Percentiles rank a stretch among this genome's conserved stretches.
Conservation (phyloP, 2,113 vertebrate genomes). For the Pterocles orientalis region DNA sequence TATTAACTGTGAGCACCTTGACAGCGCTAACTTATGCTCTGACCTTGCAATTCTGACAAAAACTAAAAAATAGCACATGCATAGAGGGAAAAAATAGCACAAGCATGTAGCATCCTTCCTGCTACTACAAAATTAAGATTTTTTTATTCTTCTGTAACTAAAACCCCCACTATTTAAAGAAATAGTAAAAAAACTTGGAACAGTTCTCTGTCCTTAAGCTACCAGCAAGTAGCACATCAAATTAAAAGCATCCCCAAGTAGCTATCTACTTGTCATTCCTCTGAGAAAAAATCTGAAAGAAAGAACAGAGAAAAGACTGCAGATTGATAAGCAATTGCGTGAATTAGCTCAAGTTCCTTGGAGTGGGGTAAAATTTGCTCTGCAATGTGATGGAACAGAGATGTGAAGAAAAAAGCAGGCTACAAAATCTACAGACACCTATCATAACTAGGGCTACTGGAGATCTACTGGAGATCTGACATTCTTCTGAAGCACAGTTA, state of each 20-base stretch:
- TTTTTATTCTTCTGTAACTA: neutral
- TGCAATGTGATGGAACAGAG: neutral
- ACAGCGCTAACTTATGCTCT: neutral
- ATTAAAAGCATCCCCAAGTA: neutral
- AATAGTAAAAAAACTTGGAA: neutral
- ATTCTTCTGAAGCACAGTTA: neutral
- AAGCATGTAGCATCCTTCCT: neutral
- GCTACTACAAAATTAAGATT: neutral
- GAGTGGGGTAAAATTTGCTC: neutral
- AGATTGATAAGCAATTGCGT: neutral
- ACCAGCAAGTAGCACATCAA: neutral
- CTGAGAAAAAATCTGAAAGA: neutral
- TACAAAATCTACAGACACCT: neutral
- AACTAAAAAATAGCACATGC: neutral
- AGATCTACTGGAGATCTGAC: neutral
- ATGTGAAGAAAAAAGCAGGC: neutral
- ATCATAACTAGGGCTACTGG: neutral
- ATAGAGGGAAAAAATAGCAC: neutral
- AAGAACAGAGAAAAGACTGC: neutral
- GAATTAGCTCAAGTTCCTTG: neutral
- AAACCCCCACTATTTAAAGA: neutral
- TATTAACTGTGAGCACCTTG: neutral
- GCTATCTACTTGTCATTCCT: neutral
- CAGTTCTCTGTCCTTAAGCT: neutral
- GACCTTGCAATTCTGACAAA: neutral